These are phyloP conservation scores for Aplochiton taeniatus DNA, from an alignment of 2,797 vertebrate species.

Conservation along the genomic window DNA sequence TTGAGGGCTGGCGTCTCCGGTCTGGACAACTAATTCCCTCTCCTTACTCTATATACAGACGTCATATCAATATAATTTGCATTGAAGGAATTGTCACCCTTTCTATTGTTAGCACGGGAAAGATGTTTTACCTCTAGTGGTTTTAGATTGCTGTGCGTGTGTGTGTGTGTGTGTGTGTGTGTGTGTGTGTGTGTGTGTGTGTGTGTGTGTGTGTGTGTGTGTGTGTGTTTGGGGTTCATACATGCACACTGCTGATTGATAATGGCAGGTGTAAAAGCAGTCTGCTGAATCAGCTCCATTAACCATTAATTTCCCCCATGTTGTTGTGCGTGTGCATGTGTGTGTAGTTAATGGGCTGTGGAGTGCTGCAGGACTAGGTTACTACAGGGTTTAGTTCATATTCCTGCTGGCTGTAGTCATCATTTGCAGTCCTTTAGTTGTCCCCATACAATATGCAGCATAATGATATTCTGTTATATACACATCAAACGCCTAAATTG, in stretches of 20 bases:
- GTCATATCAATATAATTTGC: not conserved
- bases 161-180: conserved; percentile 18
- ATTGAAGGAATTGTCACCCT: conserved; percentile 29
- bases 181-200: conserved; percentile 7
- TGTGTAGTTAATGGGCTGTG: conserved; percentile 53
- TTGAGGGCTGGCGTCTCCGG: conserved; percentile 4
- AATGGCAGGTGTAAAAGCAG: conserved; percentile 42
- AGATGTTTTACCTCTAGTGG: too few relatives aligned
- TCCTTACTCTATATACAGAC: conserved; percentile 28
- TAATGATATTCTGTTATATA: too few relatives aligned
- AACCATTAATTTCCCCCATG: conserved; percentile 55
- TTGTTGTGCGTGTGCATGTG: conserved; percentile 22
- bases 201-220: not conserved
- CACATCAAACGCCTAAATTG: too few relatives aligned
- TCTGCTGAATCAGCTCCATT: conserved; percentile 63
- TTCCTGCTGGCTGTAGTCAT: conserved; percentile 60
- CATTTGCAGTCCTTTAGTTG: conserved; percentile 51
- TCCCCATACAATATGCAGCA: conserved; percentile 3
- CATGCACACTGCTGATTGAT: conserved; percentile 45
- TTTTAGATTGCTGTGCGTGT: conserved; percentile 14
- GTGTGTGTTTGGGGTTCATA: not conserved
- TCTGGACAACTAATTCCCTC: conserved; percentile 12
- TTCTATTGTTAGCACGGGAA: conserved; percentile 57
- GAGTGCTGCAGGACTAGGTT: conserved; percentile 51
- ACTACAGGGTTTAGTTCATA: conserved; percentile 66